Conservation (phyloP, 1,140 invertebrate species). For the Leptonema lineaticorne region DNA sequence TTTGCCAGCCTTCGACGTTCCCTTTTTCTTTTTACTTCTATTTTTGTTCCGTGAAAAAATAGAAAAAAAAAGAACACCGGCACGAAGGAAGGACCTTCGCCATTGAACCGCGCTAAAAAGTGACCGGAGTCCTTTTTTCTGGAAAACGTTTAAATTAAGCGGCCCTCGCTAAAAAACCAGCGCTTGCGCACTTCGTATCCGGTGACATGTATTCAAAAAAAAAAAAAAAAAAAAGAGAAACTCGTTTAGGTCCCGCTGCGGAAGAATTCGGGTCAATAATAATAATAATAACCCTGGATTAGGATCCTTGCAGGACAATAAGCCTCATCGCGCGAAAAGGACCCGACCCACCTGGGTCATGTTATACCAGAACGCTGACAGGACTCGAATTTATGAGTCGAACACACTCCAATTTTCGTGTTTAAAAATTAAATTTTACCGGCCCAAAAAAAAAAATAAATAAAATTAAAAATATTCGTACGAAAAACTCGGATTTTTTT, state of each 20-base stretch:
- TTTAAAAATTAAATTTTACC: too few species aligned
- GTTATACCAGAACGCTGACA: neutral
- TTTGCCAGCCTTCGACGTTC: neutral
- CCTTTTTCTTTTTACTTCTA: neutral
- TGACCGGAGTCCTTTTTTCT: neutral
- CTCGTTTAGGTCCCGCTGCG: too few species aligned
- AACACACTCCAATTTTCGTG: too few species aligned
- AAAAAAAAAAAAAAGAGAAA: neutral
- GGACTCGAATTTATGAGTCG: neutral
- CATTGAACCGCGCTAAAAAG: too few species aligned
- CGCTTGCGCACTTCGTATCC: neutral
- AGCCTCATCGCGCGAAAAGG: neutral
- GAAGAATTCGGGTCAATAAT: slow-evolving; percentile 8
- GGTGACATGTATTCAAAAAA: neutral
- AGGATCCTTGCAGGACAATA: slow-evolving; percentile 11
- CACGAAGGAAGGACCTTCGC: too few species aligned
- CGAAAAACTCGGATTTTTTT: too few species aligned
- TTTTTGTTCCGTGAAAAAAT: too few species aligned
- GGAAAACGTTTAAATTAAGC: neutral
- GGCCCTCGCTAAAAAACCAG: neutral
- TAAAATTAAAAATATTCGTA: too few species aligned
- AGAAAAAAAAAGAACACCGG: too few species aligned
- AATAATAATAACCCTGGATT: neutral
- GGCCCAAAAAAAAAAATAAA: too few species aligned
- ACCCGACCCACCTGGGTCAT: slow-evolving; percentile 2